Evolutionary conservation across 1,140 invertebrate species (phyloP), one percentile per base, ranked within the genome.

Genomic region (Diabrotica virgifera): DNA sequence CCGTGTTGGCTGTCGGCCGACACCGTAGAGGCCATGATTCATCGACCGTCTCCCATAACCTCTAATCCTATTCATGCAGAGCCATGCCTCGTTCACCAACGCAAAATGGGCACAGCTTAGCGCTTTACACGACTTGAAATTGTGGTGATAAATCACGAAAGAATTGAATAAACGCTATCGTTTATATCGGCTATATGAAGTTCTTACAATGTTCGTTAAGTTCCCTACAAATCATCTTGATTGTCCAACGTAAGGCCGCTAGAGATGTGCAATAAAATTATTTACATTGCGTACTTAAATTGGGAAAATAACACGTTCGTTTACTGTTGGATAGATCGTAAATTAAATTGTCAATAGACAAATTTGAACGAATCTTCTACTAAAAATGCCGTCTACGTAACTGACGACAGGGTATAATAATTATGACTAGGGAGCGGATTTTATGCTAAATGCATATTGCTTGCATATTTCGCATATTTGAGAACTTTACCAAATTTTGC

Each of bases 11-110:
- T 14, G 55, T 59, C 59, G 14, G 38, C 59, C 40, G 40, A 35
- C 50, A 13, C 5, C 59, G 40, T 60, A 60, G 12, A 12, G 50
- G 46, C 50, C 59, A 36, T 60, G 59, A 60, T 52, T 60, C 59
- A 60, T 60, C 46, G 59, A 36, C 40, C 36, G 59, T 38, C 59
- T 60, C 37, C 59, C 11, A 52, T 60, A 60, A 60, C 59, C 59
- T 60, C 59, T 60, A 60, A 60, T 52, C 59, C 59, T 51, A 60
- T 60, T 60, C 59, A 60, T 52, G 59, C 12, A 36, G 36, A 35
- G 36, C 9, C 24, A 36, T 55, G 53, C 53, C 53, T 14, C 11
- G 55, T 36, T 36, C 55, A 40, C 55, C 55, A 57, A 57, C 36
- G 55, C 35, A 57, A 57, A 57, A 57, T 57, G 35, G 55, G 55